Percentiles rank a stretch among this genome's conserved stretches.
Evolutionary conservation across 2,888 invertebrate genomes (phyloP).

Genomic region (Coelogynopora nodosa): DNA sequence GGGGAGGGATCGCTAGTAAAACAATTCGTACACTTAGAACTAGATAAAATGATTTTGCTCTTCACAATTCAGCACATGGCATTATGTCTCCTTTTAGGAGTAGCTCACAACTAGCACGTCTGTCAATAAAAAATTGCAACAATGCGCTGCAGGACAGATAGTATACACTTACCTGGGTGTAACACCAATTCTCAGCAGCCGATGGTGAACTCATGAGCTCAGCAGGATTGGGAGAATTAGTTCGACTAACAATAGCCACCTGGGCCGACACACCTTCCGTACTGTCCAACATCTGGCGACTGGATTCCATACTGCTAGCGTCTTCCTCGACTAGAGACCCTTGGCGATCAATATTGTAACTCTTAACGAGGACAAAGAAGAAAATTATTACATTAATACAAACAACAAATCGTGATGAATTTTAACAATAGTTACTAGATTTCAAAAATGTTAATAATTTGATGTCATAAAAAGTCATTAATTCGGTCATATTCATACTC

Average conservation of each 20-base stretch:
- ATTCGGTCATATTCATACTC: too few species aligned
- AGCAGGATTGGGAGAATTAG: constrained; percentile 34
- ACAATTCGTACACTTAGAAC: too few species aligned
- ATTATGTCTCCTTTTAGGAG: not conserved
- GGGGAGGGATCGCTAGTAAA: too few species aligned
- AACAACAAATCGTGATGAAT: not conserved
- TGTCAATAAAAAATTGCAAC: not conserved
- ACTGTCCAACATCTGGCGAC: constrained; percentile 37
- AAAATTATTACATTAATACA: not conserved
- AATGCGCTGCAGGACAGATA: not conserved
- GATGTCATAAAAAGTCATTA: too few species aligned
- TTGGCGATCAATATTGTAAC: not conserved
- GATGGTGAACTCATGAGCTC: constrained; percentile 64
- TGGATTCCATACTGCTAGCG: constrained; percentile 25
- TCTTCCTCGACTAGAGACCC: not conserved
- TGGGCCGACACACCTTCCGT: constrained; percentile 40
- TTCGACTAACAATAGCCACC: constrained; percentile 36
- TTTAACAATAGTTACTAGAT: not conserved
- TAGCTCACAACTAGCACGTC: not conserved
- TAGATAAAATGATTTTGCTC: too few species aligned
- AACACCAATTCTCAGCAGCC: constrained; percentile 99
- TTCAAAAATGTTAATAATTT: too few species aligned
- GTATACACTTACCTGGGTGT: constrained; percentile 77
- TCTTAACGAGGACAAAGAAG: not conserved
- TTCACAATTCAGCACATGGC: too few species aligned